A percentile compares a stretch with the other conserved stretches of the same genome.
Conservation (phyloP, 1,140 invertebrate genomes). For the Solenopsis fugax region DNA sequence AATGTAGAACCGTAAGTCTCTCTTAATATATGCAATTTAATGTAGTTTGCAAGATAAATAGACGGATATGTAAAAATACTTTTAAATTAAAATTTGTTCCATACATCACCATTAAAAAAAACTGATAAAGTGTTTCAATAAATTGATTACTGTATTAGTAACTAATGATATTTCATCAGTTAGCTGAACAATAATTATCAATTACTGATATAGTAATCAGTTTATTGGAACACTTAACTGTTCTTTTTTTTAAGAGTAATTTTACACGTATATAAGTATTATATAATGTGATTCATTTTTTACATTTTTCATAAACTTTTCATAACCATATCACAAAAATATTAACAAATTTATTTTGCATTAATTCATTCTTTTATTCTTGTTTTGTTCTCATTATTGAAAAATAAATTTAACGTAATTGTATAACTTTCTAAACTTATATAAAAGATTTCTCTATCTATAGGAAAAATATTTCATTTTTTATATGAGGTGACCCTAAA, state of each 20-base stretch:
- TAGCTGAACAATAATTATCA: too few species aligned
- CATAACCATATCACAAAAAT: not conserved
- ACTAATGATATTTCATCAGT: too few species aligned
- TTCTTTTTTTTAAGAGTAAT: too few species aligned
- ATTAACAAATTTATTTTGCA: not conserved
- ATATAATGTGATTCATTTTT: not conserved
- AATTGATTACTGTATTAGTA: too few species aligned
- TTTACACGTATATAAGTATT: too few species aligned
- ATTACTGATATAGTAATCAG: too few species aligned
- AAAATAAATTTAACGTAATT: slow-evolving; percentile 4
- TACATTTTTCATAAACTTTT: not conserved
- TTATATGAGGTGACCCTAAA: not conserved
- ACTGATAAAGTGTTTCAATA: too few species aligned
- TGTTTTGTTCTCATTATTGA: not conserved
- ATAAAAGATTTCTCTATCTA: not conserved
- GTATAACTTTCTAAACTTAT: not conserved
- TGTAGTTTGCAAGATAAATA: not conserved
- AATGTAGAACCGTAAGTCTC: not conserved
- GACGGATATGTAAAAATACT: not conserved
- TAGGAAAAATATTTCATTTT: not conserved
- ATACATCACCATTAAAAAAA: not conserved
- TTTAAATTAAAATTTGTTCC: slow-evolving; percentile 18
- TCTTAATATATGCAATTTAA: not conserved
- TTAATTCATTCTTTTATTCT: not conserved
- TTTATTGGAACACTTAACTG: too few species aligned